Base-by-base conservation (phyloP, 2,797 vertebrate species). In the Tadarida brasiliensis region DNA sequence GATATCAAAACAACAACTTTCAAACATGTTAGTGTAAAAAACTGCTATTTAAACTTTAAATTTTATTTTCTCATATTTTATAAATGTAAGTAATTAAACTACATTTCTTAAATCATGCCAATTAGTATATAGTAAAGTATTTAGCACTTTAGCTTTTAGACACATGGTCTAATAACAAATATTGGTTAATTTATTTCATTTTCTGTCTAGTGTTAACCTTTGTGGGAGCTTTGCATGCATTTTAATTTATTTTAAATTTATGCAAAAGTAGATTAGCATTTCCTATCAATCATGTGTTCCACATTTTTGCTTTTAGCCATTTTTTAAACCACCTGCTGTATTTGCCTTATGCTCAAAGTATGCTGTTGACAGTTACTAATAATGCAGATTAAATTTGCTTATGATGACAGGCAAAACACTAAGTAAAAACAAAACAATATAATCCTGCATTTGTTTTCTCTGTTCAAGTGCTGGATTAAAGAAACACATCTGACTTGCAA, bases 311-410 rank as follows among this genome's bases (percentile, higher is more conserved):
- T 98, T 98, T 98, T 95, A 98, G 91, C 33, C 96, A 96, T 98
- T 97, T 98, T 98, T 97, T 95, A 97, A 97, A 97, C 98, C 98
- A 98, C 98, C 98, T 98, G 98, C 98, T 98, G 95, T 98, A 98
- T 98, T 98, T 98, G 97, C 98, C 98, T 98, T 98, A 98, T 98
- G 98, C 90, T 98, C 96, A 97, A 97, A 98, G 89, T 95, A 94
- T 81, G 88, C 88, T 97, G 96, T 97, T 98, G 98, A 98, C 98
- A 98, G 97, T 98, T 98, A 98, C 97, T 98, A 98, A 98, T 98
- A 98, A 98, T 97, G 95, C 94, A 97, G 96, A 98, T 98, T 98
- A 98, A 98, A 98, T 98, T 98, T 98, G 96, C 96, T 98, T 97
- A 93, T 95, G 95, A 97, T 98, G 97, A 97, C 87, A 98, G 97